These are phyloP conservation scores for Petrosia ficiformis DNA, from an alignment of 37 sponge, comb jelly and placozoan genomes.

Conservation along the genomic window DNA sequence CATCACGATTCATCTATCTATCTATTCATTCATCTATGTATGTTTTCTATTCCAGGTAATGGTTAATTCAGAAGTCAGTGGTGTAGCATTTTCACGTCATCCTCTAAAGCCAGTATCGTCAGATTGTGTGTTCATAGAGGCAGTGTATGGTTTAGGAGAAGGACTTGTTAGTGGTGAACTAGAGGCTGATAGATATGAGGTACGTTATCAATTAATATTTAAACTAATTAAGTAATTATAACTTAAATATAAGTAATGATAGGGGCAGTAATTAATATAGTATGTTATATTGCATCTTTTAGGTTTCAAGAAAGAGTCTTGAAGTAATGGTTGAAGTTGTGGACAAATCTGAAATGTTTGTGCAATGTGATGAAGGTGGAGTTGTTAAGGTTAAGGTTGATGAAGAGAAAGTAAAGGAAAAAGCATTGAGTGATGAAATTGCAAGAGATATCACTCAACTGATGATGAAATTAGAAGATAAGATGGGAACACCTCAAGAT, in stretches of 20 bases:
- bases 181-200: slow-evolving; percentile 81
- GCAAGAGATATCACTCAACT: slow-evolving; percentile 63
- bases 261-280: background rate
- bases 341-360: slow-evolving; percentile 62
- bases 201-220: background rate
- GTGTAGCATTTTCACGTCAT: slow-evolving; percentile 86
- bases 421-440: slow-evolving; percentile 45
- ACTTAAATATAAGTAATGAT: background rate
- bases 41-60: slow-evolving; percentile 77
- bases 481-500: slow-evolving; percentile 77
- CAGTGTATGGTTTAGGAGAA: slow-evolving; percentile 86
- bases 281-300: background rate
- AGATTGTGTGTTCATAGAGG: slow-evolving; percentile 63
- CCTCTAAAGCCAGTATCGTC: slow-evolving; percentile 76
- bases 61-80: slow-evolving; percentile 78
- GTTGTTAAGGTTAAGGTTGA: slow-evolving; percentile 43
- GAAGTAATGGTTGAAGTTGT: slow-evolving; percentile 42
- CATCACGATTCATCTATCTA: background rate
- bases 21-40: background rate
- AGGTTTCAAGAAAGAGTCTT: slow-evolving; percentile 56
- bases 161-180: slow-evolving; percentile 86
- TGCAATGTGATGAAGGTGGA: slow-evolving; percentile 63
- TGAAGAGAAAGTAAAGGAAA: slow-evolving; percentile 29
- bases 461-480: slow-evolving; percentile 56
- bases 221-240: background rate